Percentiles rank a stretch among this genome's conserved stretches.
Evolutionary conservation across 1,140 invertebrate genomes (phyloP).

Genomic region (Drosophila bifasciata): DNA sequence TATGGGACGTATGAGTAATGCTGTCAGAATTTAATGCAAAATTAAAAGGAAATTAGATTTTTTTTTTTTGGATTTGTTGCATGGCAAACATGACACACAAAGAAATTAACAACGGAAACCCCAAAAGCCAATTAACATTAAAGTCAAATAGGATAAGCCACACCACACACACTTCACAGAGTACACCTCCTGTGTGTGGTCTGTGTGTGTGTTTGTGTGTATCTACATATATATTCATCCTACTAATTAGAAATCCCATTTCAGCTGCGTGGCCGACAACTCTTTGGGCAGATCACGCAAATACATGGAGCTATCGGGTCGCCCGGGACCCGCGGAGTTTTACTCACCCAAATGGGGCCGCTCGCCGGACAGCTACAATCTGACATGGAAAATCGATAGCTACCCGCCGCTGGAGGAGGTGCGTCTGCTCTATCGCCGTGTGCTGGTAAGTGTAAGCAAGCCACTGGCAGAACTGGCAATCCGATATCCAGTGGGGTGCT

Average conservation of each 20-base stretch:
- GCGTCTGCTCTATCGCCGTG: conserved; percentile 86
- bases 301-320: conserved; percentile 88
- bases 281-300: conserved; percentile 88
- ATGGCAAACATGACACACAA: conserved; percentile 27
- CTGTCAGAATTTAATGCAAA: conserved; percentile 53
- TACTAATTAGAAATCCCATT: conserved; percentile 36
- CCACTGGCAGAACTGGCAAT: conserved; percentile 22
- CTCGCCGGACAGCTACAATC: conserved; percentile 85
- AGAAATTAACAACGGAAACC: conserved; percentile 21
- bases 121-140: conserved; percentile 43
- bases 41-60: conserved; percentile 63
- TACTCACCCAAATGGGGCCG: conserved; percentile 87
- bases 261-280: conserved; percentile 89
- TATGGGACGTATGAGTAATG: conserved; percentile 56
- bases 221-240: too few relatives aligned
- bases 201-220: background rate
- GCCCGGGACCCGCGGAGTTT: conserved; percentile 88
- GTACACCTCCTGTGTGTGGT: too few relatives aligned
- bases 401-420: conserved; percentile 88
- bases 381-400: conserved; percentile 87
- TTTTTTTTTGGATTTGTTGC: conserved; percentile 26
- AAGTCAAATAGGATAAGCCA: background rate
- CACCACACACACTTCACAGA: too few relatives aligned
- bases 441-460: conserved; percentile 85
- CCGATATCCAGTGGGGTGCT: too few relatives aligned